These are phyloP conservation scores for Alfaro cultratus DNA, from an alignment of 2,797 vertebrate species.

Conservation along the genomic window DNA sequence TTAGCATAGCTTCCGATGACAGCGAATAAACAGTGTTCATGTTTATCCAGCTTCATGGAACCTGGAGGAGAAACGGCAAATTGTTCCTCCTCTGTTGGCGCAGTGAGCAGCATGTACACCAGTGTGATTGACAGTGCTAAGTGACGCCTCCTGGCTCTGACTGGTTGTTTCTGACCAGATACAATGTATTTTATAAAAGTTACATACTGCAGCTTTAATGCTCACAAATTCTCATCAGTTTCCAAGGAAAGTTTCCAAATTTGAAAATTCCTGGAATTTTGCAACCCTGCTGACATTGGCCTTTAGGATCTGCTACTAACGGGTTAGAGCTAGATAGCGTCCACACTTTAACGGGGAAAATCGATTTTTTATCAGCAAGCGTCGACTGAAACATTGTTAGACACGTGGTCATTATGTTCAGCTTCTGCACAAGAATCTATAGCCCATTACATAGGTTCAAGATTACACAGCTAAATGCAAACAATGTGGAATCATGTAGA, in stretches of 20 bases:
- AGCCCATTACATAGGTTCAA: conserved; percentile 26
- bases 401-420: neutral
- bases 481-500: conserved; percentile 22
- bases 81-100: too few relatives aligned
- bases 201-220: too few relatives aligned
- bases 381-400: neutral
- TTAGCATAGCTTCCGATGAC: too few relatives aligned
- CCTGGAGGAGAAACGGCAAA: too few relatives aligned
- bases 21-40: too few relatives aligned
- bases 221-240: neutral
- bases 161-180: too few relatives aligned
- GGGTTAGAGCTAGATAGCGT: neutral
- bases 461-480: conserved; percentile 38
- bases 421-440: neutral
- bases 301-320: neutral
- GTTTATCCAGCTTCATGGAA: too few relatives aligned
- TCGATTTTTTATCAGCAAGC: neutral
- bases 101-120: too few relatives aligned
- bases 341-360: neutral
- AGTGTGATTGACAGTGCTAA: too few relatives aligned
- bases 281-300: neutral
- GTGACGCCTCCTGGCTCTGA: too few relatives aligned
- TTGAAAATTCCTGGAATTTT: neutral
- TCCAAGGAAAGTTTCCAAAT: neutral
- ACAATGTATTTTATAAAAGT: too few relatives aligned